Evolutionary conservation across 2,888 invertebrate genomes (phyloP), one percentile per base, ranked within the genome.

Genomic region (Chrysolina oricalcia): DNA sequence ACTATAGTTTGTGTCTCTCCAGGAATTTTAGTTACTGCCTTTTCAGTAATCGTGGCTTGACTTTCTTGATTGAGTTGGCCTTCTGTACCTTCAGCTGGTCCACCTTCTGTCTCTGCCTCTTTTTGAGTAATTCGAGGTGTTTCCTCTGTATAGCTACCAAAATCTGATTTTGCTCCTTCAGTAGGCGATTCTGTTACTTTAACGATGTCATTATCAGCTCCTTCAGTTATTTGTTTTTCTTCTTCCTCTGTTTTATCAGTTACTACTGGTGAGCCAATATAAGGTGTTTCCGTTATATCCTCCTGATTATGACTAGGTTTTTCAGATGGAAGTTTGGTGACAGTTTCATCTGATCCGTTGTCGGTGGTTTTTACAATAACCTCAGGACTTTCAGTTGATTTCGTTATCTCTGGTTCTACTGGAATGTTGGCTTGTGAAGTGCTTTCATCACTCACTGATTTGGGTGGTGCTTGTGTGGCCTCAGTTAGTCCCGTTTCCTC

Each of bases 211-310:
- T 4, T 43, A 43, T 43, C 43, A 43, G 65, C 59, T 63, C 63
- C 68, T 50, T 63, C 70, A 21, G 46, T 71, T 19, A 68, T 62
- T 71, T 66, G 50, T 66, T 63, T 48, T 59, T 73, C 75, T 27
- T 77, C 76, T 23, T 67, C 35, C 40, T 40, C 17, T 35, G 35
- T 35, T 35, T 35, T 35, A 0, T 48, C 19, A 17, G 23, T 23
- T 35, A 40, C 59, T 46, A 19, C 53, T 48, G 35, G 69, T 35
- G 1, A 15, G 9, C 11, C 69, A 56, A 48, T 53, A 43, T 27
- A 62, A 23, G 72, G 63, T 74, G 41, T 59, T n/a, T 48, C 73
- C 66, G 72, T 72, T 43, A 46, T 62, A 35, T 72, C 35, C 8
- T 62, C 23, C 72, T 74, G 59, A 0, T 2, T 13, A 13, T 70